phyloP scores from a whole-genome alignment of 2,888 invertebrate species.

The Neoscelio sp. region DNA sequence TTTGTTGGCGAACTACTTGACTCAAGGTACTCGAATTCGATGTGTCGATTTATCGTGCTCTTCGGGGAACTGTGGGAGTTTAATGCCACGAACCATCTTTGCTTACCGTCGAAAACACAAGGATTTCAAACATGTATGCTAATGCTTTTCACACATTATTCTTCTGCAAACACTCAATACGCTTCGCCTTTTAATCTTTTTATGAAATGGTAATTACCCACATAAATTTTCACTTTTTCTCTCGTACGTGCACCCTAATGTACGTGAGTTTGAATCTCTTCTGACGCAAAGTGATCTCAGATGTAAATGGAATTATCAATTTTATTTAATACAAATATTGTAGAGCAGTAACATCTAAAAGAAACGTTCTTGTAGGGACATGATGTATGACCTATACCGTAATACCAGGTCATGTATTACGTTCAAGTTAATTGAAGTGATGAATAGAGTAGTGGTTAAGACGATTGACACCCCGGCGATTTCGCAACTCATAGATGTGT shows the following conservation, averaged over 20 bases:
- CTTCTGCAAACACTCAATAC: constrained; percentile 42
- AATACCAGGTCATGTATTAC: no score
- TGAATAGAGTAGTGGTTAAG: no score
- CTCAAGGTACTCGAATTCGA: constrained; percentile 47
- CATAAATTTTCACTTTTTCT: constrained; percentile 20
- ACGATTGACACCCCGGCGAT: no score
- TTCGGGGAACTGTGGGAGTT: constrained; percentile 64
- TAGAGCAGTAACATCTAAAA: no score
- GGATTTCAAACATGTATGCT: constrained; percentile 46
- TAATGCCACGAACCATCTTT: constrained; percentile 62
- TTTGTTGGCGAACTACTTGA: constrained; percentile 67
- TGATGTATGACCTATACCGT: no score
- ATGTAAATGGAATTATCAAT: constrained; percentile 7
- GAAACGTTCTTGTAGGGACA: no score
- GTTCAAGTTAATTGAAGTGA: no score
- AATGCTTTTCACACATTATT: constrained; percentile 48
- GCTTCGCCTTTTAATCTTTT: constrained; percentile 22
- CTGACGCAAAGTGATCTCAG: neutral
- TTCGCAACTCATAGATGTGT: no score
- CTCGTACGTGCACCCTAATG: constrained; percentile 1
- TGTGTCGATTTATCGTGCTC: constrained; percentile 60
- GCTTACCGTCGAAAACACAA: constrained; percentile 47
- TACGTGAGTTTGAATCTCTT: constrained; percentile 10
- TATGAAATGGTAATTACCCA: constrained; percentile 29
- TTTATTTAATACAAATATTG: no score